These are phyloP conservation scores for Noctuana brunneofusca DNA, from an alignment of 2,888 invertebrate species.

Conservation along the genomic window DNA sequence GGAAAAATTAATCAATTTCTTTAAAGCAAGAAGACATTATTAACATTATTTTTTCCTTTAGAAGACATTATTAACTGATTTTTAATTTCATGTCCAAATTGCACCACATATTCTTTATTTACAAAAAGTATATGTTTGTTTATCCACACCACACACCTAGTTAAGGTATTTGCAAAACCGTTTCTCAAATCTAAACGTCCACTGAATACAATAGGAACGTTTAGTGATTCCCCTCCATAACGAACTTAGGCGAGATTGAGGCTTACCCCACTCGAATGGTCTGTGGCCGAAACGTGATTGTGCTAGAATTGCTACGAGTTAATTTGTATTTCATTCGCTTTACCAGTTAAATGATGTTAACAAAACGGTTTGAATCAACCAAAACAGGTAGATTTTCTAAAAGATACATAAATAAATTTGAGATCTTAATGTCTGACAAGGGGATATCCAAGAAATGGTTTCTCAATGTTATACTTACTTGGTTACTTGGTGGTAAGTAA, in stretches of 20 bases:
- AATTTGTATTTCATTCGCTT: conserved; percentile 14
- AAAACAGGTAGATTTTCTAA: not conserved
- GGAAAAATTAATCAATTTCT: too few species aligned
- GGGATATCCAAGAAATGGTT: too few species aligned
- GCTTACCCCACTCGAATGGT: conserved; percentile 46
- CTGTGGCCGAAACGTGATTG: conserved; percentile 47
- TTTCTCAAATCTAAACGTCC: not conserved
- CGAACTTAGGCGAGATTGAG: conserved; percentile 78
- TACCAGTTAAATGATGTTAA: not conserved
- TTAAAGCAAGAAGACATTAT: too few species aligned
- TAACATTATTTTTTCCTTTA: too few species aligned
- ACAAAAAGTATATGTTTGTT: too few species aligned
- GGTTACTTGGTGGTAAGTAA: too few species aligned
- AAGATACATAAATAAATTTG: too few species aligned
- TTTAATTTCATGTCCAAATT: too few species aligned
- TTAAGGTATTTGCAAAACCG: not conserved
- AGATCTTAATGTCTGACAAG: too few species aligned
- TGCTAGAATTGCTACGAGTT: conserved; percentile 7
- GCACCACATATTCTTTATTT: too few species aligned
- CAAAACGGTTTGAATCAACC: conserved; percentile 1
- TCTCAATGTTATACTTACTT: too few species aligned
- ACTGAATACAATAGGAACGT: conserved; percentile 65
- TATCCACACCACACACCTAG: not conserved
- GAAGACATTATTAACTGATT: too few species aligned
- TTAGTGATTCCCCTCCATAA: conserved; percentile 77